Evolutionary conservation across 92 coral and sea anemone species (phyloP), one percentile per base, ranked within the genome.

Genomic region (Porites rus): DNA sequence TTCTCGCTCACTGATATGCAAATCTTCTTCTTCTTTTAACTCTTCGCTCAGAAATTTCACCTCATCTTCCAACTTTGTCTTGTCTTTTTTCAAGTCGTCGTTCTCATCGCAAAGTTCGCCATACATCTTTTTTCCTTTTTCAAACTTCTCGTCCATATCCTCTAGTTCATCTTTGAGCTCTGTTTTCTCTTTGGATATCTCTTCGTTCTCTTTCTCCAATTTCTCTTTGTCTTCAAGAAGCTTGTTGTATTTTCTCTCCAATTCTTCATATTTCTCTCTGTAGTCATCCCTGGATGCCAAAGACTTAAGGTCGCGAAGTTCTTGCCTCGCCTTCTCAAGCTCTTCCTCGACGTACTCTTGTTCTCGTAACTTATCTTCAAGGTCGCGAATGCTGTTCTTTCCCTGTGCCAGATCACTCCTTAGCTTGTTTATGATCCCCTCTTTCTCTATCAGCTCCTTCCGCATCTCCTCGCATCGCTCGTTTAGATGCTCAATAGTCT

Each of bases 31-130:
- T 52, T 88, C 86, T 79, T 71, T 77, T 71, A 89, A 82, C 80
- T 88, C 95, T 43, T 90, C 92, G 78, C 84, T 83, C 2, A 97
- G 83, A 70, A 88, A 72, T 51, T 84, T 76, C 11, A 92, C 82
- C 20, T 95, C 94, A 2, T 95, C 94, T 86, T 93, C 93, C 71
- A 97, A 59, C 81, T 95, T 89, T 18, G 70, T 77, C 78, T 79
- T 93, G 46, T 88, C 91, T 67, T 93, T 90, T 61, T 89, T 88
- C 69, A 93, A 84, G 28, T 72, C 80, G 25, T 94, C 98, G 61
- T 94, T 88, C 58, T 94, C 94, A 6, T 90, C 86, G 69, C 88
- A 80, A 12, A 94, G 91, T 24, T 88, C 90, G 3, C 68, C 84
- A 24, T 74, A 90, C 87, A 78, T 90, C 72, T 62, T 63, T 72